These are phyloP conservation scores for Aporophyla lueneburgensis DNA, from an alignment of 2,888 invertebrate genomes.

Conservation along the genomic window DNA sequence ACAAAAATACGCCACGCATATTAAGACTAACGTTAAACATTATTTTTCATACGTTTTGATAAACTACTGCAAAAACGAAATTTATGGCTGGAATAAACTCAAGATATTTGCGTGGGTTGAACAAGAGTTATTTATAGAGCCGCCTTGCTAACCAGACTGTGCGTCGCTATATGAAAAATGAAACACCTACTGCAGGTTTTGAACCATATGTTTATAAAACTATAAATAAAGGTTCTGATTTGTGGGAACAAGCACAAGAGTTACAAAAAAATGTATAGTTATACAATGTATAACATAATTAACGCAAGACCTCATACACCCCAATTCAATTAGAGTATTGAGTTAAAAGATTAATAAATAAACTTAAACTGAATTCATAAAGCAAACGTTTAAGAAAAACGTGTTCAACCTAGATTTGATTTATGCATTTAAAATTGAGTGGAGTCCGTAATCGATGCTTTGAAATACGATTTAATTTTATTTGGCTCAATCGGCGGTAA, in stretches of 20 bases:
- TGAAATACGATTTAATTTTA: too few species aligned
- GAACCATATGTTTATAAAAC: not conserved
- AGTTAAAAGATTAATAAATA: too few species aligned
- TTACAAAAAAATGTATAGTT: not conserved
- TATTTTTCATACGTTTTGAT: conserved; percentile 43
- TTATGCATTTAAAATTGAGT: too few species aligned
- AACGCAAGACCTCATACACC: too few species aligned
- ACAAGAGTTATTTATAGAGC: conserved; percentile 50
- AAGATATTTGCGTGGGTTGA: conserved; percentile 61
- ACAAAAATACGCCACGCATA: conserved; percentile 11
- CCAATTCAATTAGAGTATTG: too few species aligned
- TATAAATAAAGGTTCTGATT: not conserved
- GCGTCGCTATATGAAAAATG: conserved; percentile 38
- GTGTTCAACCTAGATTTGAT: too few species aligned
- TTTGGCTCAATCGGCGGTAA: too few species aligned
- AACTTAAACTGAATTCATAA: too few species aligned
- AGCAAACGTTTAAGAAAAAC: too few species aligned
- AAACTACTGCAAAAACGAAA: conserved; percentile 48
- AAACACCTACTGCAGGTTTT: conserved; percentile 3
- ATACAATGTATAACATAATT: too few species aligned
- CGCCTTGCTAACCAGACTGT: conserved; percentile 51
- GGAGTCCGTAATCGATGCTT: too few species aligned
- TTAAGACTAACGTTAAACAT: conserved; percentile 26
- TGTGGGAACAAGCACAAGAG: not conserved
- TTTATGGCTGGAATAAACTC: conserved; percentile 41